A percentile compares a stretch with the other conserved stretches of the same genome.
Evolutionary conservation across 2,888 invertebrate genomes (phyloP).

Genomic region (Zelleria hepariella): DNA sequence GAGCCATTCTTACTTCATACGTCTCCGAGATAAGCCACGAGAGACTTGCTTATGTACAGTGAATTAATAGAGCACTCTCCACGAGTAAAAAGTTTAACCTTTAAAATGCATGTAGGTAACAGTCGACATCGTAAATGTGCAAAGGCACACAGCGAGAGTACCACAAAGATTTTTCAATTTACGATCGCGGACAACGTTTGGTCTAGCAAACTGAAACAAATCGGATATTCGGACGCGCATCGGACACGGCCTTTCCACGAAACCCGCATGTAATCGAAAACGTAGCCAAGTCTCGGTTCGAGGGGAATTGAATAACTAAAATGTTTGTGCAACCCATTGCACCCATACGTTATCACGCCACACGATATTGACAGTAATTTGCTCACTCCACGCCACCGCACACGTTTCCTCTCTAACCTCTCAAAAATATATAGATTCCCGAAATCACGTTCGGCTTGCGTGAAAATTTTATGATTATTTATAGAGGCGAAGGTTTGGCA

Average conservation of each 20-base stretch:
- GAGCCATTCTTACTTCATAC: too few relatives aligned
- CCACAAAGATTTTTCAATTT: slow-evolving; percentile 35
- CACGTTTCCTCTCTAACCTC: too few relatives aligned
- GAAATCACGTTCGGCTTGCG: not conserved
- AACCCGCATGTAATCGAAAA: slow-evolving; percentile 49
- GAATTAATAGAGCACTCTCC: too few relatives aligned
- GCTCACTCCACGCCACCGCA: not conserved
- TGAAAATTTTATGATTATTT: not conserved
- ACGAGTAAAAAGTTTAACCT: slow-evolving; percentile 43
- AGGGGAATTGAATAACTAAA: slow-evolving; percentile 28
- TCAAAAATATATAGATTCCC: too few relatives aligned
- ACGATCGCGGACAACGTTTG: slow-evolving; percentile 31
- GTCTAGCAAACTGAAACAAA: slow-evolving; percentile 16
- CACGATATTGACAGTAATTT: not conserved
- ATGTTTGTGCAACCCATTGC: slow-evolving; percentile 23
- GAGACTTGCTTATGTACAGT: too few relatives aligned
- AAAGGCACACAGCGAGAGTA: not conserved
- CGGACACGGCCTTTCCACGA: slow-evolving; percentile 30
- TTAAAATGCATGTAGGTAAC: slow-evolving; percentile 27
- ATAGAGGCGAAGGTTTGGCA: too few relatives aligned
- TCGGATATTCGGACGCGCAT: slow-evolving; percentile 42
- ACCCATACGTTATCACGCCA: not conserved
- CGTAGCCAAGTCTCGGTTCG: slow-evolving; percentile 8
- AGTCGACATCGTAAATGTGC: not conserved
- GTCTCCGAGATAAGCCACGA: too few relatives aligned